Base-by-base conservation (phyloP, 1,140 invertebrate species). In the Glomeris maerens region DNA sequence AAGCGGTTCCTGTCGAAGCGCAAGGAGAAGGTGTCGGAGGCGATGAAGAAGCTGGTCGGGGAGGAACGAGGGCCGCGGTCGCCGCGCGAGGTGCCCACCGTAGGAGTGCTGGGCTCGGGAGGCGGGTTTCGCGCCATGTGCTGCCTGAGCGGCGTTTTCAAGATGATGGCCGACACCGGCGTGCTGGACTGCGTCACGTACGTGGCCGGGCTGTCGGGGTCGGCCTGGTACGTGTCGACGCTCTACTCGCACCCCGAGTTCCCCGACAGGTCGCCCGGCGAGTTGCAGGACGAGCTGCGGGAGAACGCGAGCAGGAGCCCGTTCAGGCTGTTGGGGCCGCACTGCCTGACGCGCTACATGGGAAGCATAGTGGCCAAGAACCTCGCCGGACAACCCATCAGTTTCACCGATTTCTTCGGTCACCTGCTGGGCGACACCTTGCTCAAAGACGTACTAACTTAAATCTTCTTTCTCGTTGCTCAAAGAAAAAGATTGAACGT, bases 51-150 rank as follows among this genome's bases (percentile, higher is more conserved):
- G 20, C 45, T 72, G 0, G 52, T 72, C n/a, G 66, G 65, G 21
- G 49, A 62, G 22, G 48, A 62, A 62, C 2, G 54, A 60, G 21
- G 59, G 47, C 10, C 65, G 62, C 20, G 41, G 59, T 26, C 59
- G 54, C 44, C 63, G 21, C 56, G 61, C 38, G 65, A 69, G 57
- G 68, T 69, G 2, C 71, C 71, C 2, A 62, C 61, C 5, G 62
- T 73, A 17, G 68, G 61, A 7, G 57, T 72, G 21, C 63, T 73
- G n/a, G 71, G 70, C 0, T 72, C 70, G 13, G 71, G 71, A 14
- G 71, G 71, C 5, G 71, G 71, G 3, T 72, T 73, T 59, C 63
- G 71, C 7, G 71, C 71, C 17, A 70, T 72, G 67, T 66, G 65
- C 27, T 67, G 60, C 10, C 58, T 69, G 21, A 66, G 67, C 58